Evolutionary conservation across 2,888 invertebrate genomes (phyloP), one percentile per base, ranked within the genome.

Genomic region (Raillietiella orientalis): DNA sequence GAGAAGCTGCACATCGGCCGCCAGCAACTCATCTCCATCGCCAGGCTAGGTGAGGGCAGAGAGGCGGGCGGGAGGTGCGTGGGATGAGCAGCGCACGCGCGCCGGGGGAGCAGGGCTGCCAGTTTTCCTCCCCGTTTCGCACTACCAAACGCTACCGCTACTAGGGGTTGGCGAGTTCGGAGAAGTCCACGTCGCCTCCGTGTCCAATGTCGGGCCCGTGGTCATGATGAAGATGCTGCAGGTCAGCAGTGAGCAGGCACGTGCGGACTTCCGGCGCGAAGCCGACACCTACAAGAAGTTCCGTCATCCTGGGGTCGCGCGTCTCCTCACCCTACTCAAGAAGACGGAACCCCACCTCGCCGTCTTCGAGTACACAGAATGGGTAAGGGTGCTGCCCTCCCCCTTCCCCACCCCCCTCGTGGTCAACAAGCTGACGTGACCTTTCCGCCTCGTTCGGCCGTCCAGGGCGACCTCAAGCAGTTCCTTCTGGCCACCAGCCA

Each of bases 101-200:
- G n/a, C n/a, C n/a, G n/a, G n/a, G n/a, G n/a, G n/a, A n/a, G n/a
- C n/a, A n/a, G n/a, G n/a, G 14, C 12, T 21, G n/a, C 11, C 4
- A 3, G 9, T 3, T n/a, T 23, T 3, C 10, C 10, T 23, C 14
- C 12, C 4, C 3, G 10, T 9, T 5, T 21, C 2, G 11, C 19
- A 6, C 19, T 5, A 17, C 12, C 15, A 13, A 5, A 15, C 16
- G n/a, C 16, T 28, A 17, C 8, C 34, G 38, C n/a, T n/a, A n/a
- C 10, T 35, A 65, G 71, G 82, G 11, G 66, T 77, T 14, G 82
- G 87, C 2, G 72, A 77, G 37, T 87, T 77, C 39, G 87, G 87
- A 0, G 84, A 84, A 37, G 69, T 87, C 1, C 64, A 70, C 38
- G 51, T 79, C 20, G 77, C 71, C 5, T 24, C 74, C 58, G 38